These are phyloP conservation scores for Lipotes vexillifer DNA, from an alignment of 2,113 vertebrate species.

Conservation along the genomic window DNA sequence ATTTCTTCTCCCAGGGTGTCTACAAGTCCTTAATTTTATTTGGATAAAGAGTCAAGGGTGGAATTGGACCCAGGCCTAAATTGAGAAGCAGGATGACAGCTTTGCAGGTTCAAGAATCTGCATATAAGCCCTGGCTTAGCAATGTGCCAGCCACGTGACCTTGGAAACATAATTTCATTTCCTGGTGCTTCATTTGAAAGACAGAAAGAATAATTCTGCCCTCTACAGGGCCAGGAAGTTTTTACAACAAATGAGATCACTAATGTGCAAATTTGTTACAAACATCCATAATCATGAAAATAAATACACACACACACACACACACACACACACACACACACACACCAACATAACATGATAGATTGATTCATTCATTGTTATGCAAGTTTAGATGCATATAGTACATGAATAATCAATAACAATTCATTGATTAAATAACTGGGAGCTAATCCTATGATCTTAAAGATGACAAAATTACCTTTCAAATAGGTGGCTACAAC, in stretches of 20 bases:
- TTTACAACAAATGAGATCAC: background rate
- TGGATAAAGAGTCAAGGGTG: background rate
- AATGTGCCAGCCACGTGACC: background rate
- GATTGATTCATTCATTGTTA: background rate
- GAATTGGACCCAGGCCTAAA: background rate
- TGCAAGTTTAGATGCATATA: background rate
- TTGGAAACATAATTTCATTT: background rate
- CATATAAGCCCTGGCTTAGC: background rate
- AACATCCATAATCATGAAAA: background rate
- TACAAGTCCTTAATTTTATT: background rate
- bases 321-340: background rate
- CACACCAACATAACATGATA: background rate
- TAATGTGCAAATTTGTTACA: background rate
- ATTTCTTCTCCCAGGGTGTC: background rate
- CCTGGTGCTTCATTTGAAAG: background rate
- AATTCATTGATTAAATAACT: background rate
- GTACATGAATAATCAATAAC: background rate
- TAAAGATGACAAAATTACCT: background rate
- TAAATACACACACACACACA: background rate
- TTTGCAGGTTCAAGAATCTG: background rate
- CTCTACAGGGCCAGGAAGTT: background rate
- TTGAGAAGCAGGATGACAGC: background rate
- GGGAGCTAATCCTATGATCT: background rate
- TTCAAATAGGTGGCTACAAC: background rate
- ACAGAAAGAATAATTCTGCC: background rate